Base-by-base conservation (phyloP, 2,113 vertebrate species). In the Dissostichus mawsoni region DNA sequence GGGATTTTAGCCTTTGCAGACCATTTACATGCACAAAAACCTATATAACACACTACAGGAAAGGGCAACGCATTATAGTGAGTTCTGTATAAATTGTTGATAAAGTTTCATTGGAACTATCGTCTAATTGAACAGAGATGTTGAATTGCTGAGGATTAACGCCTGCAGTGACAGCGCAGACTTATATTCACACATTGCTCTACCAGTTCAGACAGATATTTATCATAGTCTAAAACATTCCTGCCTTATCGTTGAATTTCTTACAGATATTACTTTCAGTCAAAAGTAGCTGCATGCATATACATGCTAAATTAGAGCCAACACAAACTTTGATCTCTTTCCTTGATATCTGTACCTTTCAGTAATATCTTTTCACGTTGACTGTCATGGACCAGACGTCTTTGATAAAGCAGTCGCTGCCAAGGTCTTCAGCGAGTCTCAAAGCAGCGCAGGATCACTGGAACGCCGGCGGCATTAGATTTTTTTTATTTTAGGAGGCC, bases 311-410 rank as follows among this genome's bases (percentile, higher is more conserved):
- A 13, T 33, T 33, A 11, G 55, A 66, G 51, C 14, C 3, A 23
- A 55, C 23, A 56, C 70, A 2, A 7, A 66, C 75, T 41, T 48
- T 2, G 76, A 76, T 47, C 2, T 59, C 14, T 62, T 71, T 55
- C 47, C 16, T 41, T 75, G 47, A 74, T 64, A 74, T 68, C 23
- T 70, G 52, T 16, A 67, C 5, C 23, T 75, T 48, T 18, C 51
- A 61, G 72, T 41, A 20, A 29, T 20, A 36, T 51, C 44, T 41
- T 52, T 56, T 70, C 20, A 56, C 16, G 62, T 23, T 18, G 78
- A 20, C 53, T 67, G 47, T 59, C 67, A 66, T 9, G 16, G 58
- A 23, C 8, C 33, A 4, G 16, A 18, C 36, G 29, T n/a, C 55
- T 50, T 18, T 69, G 72, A 62, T 57, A 23, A 33, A 33, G 67